Base-by-base conservation (phyloP, 2,888 invertebrate genomes). In the Dicranocentrus wangi region DNA sequence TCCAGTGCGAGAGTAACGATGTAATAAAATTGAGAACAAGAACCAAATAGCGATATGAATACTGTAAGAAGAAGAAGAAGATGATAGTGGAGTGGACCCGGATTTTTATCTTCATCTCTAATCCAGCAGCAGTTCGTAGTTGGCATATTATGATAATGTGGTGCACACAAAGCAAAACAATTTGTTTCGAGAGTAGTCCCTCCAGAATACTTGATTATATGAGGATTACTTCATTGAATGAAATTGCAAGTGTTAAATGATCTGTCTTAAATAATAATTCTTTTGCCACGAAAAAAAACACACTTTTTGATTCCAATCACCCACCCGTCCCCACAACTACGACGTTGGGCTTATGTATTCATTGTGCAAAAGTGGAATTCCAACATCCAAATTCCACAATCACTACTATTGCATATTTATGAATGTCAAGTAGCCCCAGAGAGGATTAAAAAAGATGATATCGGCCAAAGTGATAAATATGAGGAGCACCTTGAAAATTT, bases 401-500 rank as follows among this genome's bases (percentile, higher is more conserved):
- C 21, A 8, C 19, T 27, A 32, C 25, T n/a, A 60, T 60, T n/a
- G 15, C 47, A 47, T 47, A 47, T 47, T 47, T 47, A 47, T 47
- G 47, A n/a, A 47, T 47, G 47, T 32, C 32, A 32, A 32, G 47
- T 47, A 47, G n/a, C 15, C 15, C 10, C 32, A 47, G 10, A n/a
- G n/a, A n/a, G n/a, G n/a, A 47, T 10, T 47, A n/a, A 32, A 32
- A n/a, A 3, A 47, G 47, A 47, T 47, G 15, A 47, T 47, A 47
- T 47, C 47, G 39, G 13, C 7, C 61, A n/a, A 63, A 17, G 7
- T n/a, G n/a, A 58, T 55, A 60, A 76, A 27, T 69, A 68, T 58
- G 51, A 28, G 19, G 10, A 61, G 27, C 47, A 43, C 68, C 66
- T 60, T 66, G 28, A 61, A 43, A 69, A 32, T 55, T 66, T 75